phyloP scores from a whole-genome alignment of 1,140 invertebrate genomes.

The Penaeus japonicus region DNA sequence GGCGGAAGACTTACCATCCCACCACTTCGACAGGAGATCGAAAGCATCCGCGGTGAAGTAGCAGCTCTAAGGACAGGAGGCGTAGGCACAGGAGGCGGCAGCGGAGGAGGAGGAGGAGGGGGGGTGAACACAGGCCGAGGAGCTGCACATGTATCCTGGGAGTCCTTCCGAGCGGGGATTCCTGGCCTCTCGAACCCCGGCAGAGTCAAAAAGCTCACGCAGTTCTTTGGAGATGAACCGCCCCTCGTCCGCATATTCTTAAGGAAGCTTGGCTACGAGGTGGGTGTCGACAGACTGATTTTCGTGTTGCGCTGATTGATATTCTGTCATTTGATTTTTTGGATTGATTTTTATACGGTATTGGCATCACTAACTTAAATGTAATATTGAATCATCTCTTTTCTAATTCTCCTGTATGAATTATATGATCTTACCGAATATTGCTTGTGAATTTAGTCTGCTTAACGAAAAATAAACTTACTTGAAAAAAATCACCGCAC shows the following conservation, averaged over 20 bases:
- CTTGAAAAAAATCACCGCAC: no score
- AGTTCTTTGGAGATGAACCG: conserved; percentile 94
- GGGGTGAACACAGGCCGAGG: conserved; percentile 22
- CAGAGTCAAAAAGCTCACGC: conserved; percentile 82
- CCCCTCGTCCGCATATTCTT: conserved; percentile 88
- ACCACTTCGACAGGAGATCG: conserved; percentile 76
- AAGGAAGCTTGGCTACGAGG: conserved; percentile 92
- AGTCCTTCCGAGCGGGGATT: conserved; percentile 60
- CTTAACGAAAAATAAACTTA: not conserved
- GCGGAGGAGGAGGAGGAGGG: conserved; percentile 32
- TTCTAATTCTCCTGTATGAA: no score
- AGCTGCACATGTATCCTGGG: conserved; percentile 47
- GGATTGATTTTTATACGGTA: no score
- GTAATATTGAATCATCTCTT: no score
- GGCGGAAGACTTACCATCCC: not conserved
- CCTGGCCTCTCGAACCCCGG: conserved; percentile 77
- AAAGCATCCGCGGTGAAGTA: conserved; percentile 84
- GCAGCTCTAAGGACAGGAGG: conserved; percentile 74
- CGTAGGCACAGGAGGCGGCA: not conserved
- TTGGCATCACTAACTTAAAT: no score
- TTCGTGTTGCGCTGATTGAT: no score
- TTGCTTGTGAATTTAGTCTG: no score
- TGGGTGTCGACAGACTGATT: conserved; percentile 64
- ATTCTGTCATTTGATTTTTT: not conserved
- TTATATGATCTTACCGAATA: no score